phyloP scores from a whole-genome alignment of 2,888 invertebrate species.

The Orthosia incerta region DNA sequence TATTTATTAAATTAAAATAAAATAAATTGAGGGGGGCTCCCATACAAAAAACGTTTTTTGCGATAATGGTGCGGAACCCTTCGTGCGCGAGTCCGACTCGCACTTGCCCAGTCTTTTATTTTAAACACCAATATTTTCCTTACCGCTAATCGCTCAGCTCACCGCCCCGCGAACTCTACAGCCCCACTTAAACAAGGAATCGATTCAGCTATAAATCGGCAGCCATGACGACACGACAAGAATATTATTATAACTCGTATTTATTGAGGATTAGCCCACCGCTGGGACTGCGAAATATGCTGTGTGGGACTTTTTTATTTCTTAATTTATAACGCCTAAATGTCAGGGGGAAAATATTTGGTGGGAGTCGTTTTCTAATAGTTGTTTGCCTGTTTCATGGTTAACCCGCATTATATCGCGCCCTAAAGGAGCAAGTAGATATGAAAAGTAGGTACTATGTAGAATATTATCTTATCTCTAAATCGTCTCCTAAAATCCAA shows the following conservation, averaged over 20 bases:
- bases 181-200: constrained; percentile 78
- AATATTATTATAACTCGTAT: constrained; percentile 85
- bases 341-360: constrained; percentile 32
- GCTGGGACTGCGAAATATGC: constrained; percentile 63
- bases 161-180: constrained; percentile 62
- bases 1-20: no score
- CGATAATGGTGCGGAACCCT: no score
- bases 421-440: no score
- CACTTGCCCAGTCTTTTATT: no score
- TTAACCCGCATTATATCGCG: no score
- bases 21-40: no score
- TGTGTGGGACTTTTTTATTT: constrained; percentile 65
- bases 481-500: background rate
- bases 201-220: constrained; percentile 85
- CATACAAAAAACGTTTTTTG: no score
- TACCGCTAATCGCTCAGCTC: constrained; percentile 10
- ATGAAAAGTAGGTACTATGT: background rate
- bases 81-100: no score
- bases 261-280: constrained; percentile 82
- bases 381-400: constrained; percentile 47
- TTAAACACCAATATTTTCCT: no score
- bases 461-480: background rate
- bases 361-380: constrained; percentile 29
- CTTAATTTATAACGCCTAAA: constrained; percentile 68
- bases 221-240: constrained; percentile 82